These are phyloP conservation scores for Lutjanus campechanus DNA, from an alignment of 2,797 vertebrate species.

Conservation along the genomic window DNA sequence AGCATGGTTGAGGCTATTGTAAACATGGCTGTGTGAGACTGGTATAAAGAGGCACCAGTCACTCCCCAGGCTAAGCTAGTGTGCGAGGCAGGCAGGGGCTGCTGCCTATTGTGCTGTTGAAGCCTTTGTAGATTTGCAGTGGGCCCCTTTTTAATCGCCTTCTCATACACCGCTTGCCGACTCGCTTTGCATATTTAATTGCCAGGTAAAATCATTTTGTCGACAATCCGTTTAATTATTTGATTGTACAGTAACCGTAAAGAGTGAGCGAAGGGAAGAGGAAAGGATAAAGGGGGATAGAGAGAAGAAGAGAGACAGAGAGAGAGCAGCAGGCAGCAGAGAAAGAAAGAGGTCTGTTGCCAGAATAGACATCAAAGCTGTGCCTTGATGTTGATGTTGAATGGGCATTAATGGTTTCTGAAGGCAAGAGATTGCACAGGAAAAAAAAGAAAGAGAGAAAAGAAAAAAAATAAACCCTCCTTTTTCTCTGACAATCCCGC, in stretches of 20 bases:
- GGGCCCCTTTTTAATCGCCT: conserved; percentile 87
- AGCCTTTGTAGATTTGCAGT: conserved; percentile 88
- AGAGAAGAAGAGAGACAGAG: conserved; percentile 72
- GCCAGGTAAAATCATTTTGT: conserved; percentile 93
- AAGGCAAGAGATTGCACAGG: conserved; percentile 94
- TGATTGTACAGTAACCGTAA: conserved; percentile 93
- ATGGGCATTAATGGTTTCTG: conserved; percentile 97
- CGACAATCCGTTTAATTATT: conserved; percentile 94
- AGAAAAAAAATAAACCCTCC: conserved; percentile 89
- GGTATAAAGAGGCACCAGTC: conserved; percentile 80
- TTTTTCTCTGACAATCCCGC: conserved; percentile 88
- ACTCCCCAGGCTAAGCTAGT: conserved; percentile 79
- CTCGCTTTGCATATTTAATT: conserved; percentile 94
- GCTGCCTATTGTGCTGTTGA: conserved; percentile 87
- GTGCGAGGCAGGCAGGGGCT: conserved; percentile 79
- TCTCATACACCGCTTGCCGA: conserved; percentile 82
- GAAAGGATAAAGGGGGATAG: conserved; percentile 76
- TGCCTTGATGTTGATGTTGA: conserved; percentile 96
- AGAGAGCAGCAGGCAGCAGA: conserved; percentile 89
- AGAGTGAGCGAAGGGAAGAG: conserved; percentile 77
- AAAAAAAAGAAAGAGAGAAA: conserved; percentile 71
- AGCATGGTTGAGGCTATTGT: conserved; percentile 78
- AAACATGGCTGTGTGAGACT: conserved; percentile 82
- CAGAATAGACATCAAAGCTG: conserved; percentile 98
- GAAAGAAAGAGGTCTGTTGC: conserved; percentile 91